Conservation (phyloP, 2,113 vertebrate species). For the Tyto alba region DNA sequence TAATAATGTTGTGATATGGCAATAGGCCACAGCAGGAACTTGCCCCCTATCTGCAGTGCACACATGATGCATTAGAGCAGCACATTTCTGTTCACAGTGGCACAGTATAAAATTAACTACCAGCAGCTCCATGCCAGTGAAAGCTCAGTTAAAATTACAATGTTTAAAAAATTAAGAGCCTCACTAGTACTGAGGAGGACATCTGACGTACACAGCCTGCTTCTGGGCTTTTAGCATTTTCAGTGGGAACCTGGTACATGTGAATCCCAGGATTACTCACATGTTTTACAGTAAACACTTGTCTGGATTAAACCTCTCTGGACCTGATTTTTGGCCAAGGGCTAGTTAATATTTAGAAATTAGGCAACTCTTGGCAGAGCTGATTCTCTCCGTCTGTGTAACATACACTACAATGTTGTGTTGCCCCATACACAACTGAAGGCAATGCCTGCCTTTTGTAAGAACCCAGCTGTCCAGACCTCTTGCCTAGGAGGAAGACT, state of each 20-base stretch:
- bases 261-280: neutral
- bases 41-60: neutral
- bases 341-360: neutral
- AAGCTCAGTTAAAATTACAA: neutral
- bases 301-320: neutral
- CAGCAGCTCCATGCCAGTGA: neutral
- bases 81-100: neutral
- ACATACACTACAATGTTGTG: rapidly evolving
- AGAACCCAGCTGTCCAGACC: neutral
- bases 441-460: neutral
- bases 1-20: neutral
- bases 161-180: neutral
- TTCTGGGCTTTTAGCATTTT: neutral
- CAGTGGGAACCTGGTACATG: rapidly evolving
- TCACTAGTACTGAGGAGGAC: neutral
- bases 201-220: neutral
- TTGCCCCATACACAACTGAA: neutral
- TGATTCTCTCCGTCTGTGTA: neutral
- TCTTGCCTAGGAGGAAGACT: neutral
- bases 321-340: neutral
- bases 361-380: neutral
- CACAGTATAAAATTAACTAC: neutral
- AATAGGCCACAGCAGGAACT: neutral
- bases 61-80: neutral
- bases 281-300: neutral